Evolutionary conservation across 2,113 vertebrate species (phyloP).

Genomic region (Dryoscopus gambensis): DNA sequence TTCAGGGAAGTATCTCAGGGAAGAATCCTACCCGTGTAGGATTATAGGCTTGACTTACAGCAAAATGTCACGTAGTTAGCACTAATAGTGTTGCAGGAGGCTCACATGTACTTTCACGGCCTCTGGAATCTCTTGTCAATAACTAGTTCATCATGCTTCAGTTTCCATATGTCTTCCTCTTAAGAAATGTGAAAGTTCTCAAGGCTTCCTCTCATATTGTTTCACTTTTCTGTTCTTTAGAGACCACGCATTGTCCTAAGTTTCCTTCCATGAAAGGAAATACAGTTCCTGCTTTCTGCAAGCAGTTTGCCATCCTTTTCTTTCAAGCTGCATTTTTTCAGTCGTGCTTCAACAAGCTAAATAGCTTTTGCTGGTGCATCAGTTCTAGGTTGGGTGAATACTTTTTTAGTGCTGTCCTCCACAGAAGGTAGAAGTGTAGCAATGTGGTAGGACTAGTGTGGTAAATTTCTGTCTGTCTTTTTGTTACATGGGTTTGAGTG

Average conservation of each 20-base stretch:
- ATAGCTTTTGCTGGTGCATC: background rate
- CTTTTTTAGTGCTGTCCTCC: background rate
- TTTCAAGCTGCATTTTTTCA: background rate
- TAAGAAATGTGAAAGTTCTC: background rate
- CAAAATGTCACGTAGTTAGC: background rate
- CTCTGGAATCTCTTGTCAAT: background rate
- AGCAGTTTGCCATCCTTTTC: background rate
- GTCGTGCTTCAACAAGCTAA: background rate
- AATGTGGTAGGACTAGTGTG: background rate
- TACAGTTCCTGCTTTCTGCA: background rate
- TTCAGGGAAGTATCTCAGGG: background rate
- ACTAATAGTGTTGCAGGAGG: background rate
- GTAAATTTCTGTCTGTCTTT: background rate
- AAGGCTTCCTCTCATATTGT: background rate
- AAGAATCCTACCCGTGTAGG: background rate
- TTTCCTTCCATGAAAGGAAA: background rate
- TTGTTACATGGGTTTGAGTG: background rate
- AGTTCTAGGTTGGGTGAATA: background rate
- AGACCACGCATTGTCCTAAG: accelerated
- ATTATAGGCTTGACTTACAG: background rate
- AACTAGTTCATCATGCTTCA: background rate
- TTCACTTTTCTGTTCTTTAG: background rate
- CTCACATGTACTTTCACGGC: accelerated
- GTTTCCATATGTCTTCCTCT: background rate
- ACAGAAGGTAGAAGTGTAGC: background rate